Conservation (phyloP, 2,888 invertebrate genomes). For the Melikaiella ostensackeni region DNA sequence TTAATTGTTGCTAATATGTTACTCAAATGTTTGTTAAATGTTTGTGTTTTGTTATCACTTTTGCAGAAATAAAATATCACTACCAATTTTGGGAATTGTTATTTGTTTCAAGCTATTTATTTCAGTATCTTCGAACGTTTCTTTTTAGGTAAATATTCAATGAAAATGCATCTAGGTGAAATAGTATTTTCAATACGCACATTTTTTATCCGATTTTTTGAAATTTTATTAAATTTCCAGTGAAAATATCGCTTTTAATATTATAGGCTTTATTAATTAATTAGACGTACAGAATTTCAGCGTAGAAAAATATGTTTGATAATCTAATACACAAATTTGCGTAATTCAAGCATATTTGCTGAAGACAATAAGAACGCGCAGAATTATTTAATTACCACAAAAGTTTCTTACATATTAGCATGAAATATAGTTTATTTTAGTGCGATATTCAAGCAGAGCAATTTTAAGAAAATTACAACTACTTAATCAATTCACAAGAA, state of each 20-base stretch:
- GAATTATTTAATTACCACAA: not conserved
- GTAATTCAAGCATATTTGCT: too few species aligned
- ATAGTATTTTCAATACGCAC: not conserved
- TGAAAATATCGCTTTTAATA: too few species aligned
- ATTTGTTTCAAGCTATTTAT: not conserved
- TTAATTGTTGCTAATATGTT: slow-evolving; percentile 8
- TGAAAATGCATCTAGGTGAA: not conserved
- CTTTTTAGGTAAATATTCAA: too few species aligned
- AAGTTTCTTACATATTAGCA: not conserved
- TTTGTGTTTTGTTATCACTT: slow-evolving; percentile 11
- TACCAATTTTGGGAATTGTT: not conserved
- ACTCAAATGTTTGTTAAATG: too few species aligned
- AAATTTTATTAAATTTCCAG: too few species aligned
- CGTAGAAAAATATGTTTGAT: too few species aligned
- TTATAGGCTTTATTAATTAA: too few species aligned
- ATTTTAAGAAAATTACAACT: not conserved
- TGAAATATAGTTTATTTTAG: not conserved
- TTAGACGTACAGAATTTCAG: too few species aligned
- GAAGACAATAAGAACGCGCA: too few species aligned
- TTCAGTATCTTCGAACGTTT: not conserved
- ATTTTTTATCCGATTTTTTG: too few species aligned
- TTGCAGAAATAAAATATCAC: slow-evolving; percentile 33
- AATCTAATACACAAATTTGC: too few species aligned
- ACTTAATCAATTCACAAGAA: not conserved
- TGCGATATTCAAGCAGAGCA: not conserved